Evolutionary conservation across 2,797 vertebrate species (phyloP), one percentile per base, ranked within the genome.

Genomic region (Ispidina lecontei): DNA sequence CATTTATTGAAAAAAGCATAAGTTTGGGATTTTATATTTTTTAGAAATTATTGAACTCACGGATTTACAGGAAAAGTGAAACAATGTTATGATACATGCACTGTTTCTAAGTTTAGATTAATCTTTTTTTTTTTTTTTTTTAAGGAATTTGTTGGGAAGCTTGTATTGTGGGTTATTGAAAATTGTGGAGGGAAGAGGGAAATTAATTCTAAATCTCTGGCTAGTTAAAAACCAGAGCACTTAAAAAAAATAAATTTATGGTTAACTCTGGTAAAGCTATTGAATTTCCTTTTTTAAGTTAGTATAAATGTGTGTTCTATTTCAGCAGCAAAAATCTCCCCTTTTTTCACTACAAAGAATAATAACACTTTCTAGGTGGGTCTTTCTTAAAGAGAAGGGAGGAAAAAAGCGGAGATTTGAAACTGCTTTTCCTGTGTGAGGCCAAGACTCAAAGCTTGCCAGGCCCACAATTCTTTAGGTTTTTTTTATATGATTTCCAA

Each of bases 401-500:
- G 72, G 86, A 70, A 70, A 64, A 88, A 87, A 79, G 64, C 67
- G 23, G 91, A 95, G 90, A 92, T 92, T 94, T 93, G 65, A 90
- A 96, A 84, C 75, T 87, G 68, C 62, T 93, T 94, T 97, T 96
- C 87, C 80, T 94, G 89, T 95, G 54, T 91, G 85, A 93, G 76
- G 79, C 75, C 88, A 96, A 95, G 87, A 76, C 75, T 89, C 83
- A 76, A 88, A 90, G 64, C 69, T 90, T 93, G 84, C 91, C 93
- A 96, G 84, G 10, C 39, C 46, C 81, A 95, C 90, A 95, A 4
- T 94, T 96, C 96, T 97, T 98, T 95, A 97, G 97, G 96, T 93
- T 97, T 96, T 95, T 96, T 91, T 93, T 89, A 95, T 89, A 73
- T 54, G 69, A 95, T 96, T 92, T 97, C 95, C 96, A 97, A 97